Conservation (phyloP, 2,113 vertebrate genomes). For the Ciconia stormi region DNA sequence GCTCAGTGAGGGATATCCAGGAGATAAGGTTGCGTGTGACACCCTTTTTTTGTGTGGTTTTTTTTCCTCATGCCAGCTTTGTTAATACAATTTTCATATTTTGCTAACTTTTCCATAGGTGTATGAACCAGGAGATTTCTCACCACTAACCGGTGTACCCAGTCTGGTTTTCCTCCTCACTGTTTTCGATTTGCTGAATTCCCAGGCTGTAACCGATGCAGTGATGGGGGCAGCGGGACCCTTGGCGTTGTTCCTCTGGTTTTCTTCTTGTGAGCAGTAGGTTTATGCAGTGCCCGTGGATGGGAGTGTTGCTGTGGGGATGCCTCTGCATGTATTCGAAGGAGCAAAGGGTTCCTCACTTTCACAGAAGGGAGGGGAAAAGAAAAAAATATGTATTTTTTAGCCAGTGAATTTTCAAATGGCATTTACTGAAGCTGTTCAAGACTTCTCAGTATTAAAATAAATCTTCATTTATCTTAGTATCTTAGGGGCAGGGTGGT, state of each 20-base stretch:
- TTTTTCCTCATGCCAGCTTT: neutral
- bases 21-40: neutral
- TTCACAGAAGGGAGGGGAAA: neutral
- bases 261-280: neutral
- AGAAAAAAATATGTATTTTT: neutral
- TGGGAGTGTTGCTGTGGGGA: neutral
- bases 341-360: neutral
- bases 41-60: neutral
- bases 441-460: neutral
- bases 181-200: neutral
- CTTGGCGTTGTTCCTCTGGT: neutral
- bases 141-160: accelerated
- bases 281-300: accelerated
- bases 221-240: neutral
- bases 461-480: neutral
- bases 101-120: neutral
- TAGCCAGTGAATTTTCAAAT: neutral
- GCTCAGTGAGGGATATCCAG: too few species aligned
- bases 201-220: neutral
- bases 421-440: neutral
- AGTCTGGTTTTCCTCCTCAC: neutral
- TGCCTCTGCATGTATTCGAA: neutral
- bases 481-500: too few species aligned
- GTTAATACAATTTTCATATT: neutral
- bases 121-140: neutral